A percentile compares a stretch with the other conserved stretches of the same genome.
These are phyloP conservation scores for Parambassis ranga DNA, from an alignment of 2,797 vertebrate species.

Conservation along the genomic window DNA sequence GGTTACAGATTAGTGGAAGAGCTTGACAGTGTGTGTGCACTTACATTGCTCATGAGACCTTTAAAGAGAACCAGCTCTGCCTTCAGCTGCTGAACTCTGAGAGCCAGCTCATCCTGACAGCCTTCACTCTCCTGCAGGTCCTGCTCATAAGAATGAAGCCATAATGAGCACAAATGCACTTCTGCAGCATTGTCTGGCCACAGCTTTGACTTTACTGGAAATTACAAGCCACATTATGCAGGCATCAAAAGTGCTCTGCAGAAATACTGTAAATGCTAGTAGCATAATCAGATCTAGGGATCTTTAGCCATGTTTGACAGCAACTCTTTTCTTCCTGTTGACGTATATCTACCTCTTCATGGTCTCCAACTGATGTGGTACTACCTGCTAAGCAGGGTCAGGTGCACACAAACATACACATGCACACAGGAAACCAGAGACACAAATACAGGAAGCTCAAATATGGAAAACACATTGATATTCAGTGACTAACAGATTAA, in stretches of 20 bases:
- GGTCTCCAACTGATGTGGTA: neutral
- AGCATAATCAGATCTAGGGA: neutral
- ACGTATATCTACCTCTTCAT: slow-evolving; percentile 25
- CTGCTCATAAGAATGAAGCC: slow-evolving; percentile 61
- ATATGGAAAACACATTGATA: neutral
- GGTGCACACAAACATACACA: neutral
- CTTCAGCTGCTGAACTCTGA: slow-evolving; percentile 95
- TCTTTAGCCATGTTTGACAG: neutral
- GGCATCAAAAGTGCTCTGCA: neutral
- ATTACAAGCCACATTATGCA: neutral
- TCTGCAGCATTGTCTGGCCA: too few species aligned
- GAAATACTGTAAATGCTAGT: neutral
- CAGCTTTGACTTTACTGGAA: slow-evolving; percentile 2
- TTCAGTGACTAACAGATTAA: neutral
- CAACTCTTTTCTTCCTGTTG: neutral
- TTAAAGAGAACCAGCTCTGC: slow-evolving; percentile 97
- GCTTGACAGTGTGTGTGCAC: neutral
- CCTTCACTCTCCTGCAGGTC: slow-evolving; percentile 96
- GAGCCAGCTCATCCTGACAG: slow-evolving; percentile 93
- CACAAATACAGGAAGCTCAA: slow-evolving; percentile 16
- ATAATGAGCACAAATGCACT: slow-evolving; percentile 5
- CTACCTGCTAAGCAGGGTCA: slow-evolving; percentile 16
- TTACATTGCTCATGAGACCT: slow-evolving; percentile 97
- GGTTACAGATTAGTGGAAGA: neutral
- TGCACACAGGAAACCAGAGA: neutral